A percentile compares a stretch with the other conserved stretches of the same genome.
Conservation (phyloP, 2,888 invertebrate species). For the Spialia ferax region DNA sequence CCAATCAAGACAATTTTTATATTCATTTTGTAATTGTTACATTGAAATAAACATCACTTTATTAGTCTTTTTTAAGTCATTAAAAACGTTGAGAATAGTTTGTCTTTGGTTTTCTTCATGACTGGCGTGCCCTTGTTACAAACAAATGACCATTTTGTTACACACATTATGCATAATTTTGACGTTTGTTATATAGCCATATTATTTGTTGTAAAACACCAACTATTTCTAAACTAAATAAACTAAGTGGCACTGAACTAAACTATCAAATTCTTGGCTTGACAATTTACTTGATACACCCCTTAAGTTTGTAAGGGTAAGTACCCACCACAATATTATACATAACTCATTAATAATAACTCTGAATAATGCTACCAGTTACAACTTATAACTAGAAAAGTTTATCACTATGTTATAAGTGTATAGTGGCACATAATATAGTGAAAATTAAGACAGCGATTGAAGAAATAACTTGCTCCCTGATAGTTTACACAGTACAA, state of each 20-base stretch:
- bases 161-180: background rate
- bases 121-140: background rate
- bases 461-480: slow-evolving; percentile 26
- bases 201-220: background rate
- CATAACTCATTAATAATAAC: background rate
- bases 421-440: slow-evolving; percentile 28
- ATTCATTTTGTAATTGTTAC: too few relatives aligned
- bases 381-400: background rate
- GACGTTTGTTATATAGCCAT: background rate
- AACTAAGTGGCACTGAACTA: slow-evolving; percentile 7
- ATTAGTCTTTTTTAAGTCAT: background rate
- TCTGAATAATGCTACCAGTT: slow-evolving; percentile 1
- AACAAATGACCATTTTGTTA: background rate
- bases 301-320: background rate
- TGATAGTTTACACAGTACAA: background rate
- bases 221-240: background rate
- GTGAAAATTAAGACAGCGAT: slow-evolving; percentile 17
- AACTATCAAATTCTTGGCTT: background rate
- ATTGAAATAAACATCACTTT: too few relatives aligned
- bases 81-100: background rate
- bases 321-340: background rate
- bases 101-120: slow-evolving; percentile 1
- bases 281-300: background rate
- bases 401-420: slow-evolving; percentile 13
- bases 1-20: too few relatives aligned